Evolutionary conservation across 2,113 vertebrate species (phyloP).

Genomic region (Montifringilla adamsi): DNA sequence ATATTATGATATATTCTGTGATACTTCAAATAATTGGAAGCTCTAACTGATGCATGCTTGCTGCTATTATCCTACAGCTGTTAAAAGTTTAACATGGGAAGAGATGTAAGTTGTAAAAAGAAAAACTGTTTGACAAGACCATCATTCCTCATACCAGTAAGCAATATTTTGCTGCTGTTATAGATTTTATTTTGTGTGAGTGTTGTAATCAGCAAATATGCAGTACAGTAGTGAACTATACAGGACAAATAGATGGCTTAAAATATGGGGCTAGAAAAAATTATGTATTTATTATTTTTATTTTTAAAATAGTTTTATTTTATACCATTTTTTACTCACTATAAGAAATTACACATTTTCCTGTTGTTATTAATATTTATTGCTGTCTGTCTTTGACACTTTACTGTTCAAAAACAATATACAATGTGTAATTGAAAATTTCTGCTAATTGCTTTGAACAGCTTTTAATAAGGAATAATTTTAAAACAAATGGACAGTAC

Average conservation of each 20-base stretch:
- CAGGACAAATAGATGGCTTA: conserved; percentile 39
- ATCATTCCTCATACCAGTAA: conserved; percentile 47
- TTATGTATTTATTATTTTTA: conserved; percentile 47
- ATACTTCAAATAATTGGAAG: conserved; percentile 42
- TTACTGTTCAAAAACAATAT: conserved; percentile 58
- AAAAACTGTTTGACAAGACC: conserved; percentile 2
- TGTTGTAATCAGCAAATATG: conserved; percentile 38
- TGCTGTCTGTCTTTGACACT: conserved; percentile 62
- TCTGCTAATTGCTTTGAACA: conserved; percentile 22
- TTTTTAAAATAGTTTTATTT: conserved; percentile 57
- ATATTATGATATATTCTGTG: conserved; percentile 45
- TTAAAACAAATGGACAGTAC: conserved; percentile 37
- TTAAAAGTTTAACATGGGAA: conserved; percentile 42
- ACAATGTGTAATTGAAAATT: not conserved
- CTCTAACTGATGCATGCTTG: conserved; percentile 58
- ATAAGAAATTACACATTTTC: conserved; percentile 35
- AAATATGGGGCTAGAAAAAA: conserved; percentile 46
- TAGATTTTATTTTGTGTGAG: conserved; percentile 6
- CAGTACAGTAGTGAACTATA: conserved; percentile 36
- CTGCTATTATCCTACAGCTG: conserved; percentile 38
- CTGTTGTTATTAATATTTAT: conserved; percentile 65
- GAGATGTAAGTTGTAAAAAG: conserved; percentile 32
- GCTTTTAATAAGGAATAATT: conserved; percentile 54
- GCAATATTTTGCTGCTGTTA: conserved; percentile 48
- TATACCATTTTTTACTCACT: conserved; percentile 71